These are phyloP conservation scores for Pteropus rufus DNA, from an alignment of 2,797 vertebrate species.

Conservation along the genomic window DNA sequence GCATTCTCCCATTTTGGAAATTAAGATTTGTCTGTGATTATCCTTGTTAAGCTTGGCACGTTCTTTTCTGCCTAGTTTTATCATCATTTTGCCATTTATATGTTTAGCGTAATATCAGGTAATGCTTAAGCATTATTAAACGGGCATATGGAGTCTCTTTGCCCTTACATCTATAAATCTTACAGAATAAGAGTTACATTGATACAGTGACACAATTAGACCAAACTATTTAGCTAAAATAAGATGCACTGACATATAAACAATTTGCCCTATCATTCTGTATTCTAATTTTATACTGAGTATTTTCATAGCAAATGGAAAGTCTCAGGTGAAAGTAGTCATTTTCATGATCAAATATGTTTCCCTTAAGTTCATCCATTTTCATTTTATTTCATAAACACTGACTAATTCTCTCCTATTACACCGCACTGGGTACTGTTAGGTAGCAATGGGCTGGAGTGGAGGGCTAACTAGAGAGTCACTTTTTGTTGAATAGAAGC, in stretches of 20 bases:
- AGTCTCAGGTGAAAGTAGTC: neutral
- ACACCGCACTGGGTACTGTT: neutral
- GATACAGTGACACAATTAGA: neutral
- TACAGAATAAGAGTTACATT: neutral
- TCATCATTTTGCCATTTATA: neutral
- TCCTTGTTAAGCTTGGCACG: neutral
- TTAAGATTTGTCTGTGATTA: neutral
- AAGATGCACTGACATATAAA: neutral
- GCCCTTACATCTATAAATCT: neutral
- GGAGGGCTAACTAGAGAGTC: neutral
- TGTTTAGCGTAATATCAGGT: neutral
- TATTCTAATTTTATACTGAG: neutral
- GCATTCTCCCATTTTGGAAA: neutral
- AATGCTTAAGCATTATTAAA: neutral
- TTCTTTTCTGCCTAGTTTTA: neutral
- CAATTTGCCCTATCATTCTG: neutral
- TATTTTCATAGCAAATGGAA: neutral
- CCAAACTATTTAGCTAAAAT: neutral
- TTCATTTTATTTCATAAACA: neutral
- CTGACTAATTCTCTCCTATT: neutral
- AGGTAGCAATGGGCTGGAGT: neutral
- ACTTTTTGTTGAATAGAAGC: neutral
- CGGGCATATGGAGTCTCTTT: neutral
- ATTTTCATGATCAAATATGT: neutral
- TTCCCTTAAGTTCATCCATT: neutral